These are phyloP conservation scores for Dendroctonus ponderosae DNA, from an alignment of 1,140 invertebrate genomes.

Conservation along the genomic window DNA sequence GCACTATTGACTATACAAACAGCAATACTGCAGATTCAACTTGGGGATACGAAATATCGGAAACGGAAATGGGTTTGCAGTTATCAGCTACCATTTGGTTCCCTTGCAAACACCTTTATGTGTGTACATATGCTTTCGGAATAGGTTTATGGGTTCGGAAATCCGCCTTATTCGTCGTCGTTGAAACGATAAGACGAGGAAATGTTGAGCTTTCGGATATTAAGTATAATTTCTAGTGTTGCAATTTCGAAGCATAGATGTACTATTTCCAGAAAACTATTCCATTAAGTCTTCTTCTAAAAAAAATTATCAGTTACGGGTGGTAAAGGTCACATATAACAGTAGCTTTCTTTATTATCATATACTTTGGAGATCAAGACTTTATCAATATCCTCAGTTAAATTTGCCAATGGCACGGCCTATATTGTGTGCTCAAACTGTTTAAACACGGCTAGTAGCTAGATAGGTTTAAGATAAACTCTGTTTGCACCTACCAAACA, in stretches of 20 bases:
- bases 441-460: constrained; percentile 17
- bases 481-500: constrained; percentile 15
- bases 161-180: constrained; percentile 15
- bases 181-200: constrained; percentile 13
- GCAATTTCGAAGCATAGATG: background rate
- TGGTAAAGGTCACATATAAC: too few relatives aligned
- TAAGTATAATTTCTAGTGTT: constrained; percentile 3
- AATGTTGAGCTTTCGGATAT: background rate
- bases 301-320: background rate
- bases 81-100: constrained; percentile 23
- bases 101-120: constrained; percentile 25
- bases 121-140: constrained; percentile 20
- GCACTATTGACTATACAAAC: background rate
- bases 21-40: constrained; percentile 8
- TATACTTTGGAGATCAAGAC: too few relatives aligned
- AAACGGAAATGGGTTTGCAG: constrained; percentile 29
- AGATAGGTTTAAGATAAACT: constrained; percentile 13
- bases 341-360: too few relatives aligned
- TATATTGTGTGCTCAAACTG: constrained; percentile 7
- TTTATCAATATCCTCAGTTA: too few relatives aligned
- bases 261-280: too few relatives aligned
- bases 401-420: too few relatives aligned
- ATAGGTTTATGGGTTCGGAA: constrained; percentile 29
- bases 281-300: background rate
- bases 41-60: constrained; percentile 16